A percentile compares a stretch with the other conserved stretches of the same genome.
Evolutionary conservation across 2,888 invertebrate species (phyloP).

Genomic region (Microctonus aethiopoides): DNA sequence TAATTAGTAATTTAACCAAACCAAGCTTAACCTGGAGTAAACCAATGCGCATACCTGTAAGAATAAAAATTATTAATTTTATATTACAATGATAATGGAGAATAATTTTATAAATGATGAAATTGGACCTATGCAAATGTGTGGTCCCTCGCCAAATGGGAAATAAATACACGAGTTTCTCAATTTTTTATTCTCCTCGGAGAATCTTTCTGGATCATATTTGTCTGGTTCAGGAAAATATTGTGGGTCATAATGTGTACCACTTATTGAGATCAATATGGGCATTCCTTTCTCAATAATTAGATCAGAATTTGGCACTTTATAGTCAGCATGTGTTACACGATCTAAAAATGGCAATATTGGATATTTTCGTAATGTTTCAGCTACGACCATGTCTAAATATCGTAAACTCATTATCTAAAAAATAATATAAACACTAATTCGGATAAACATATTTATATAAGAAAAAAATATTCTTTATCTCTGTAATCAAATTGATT

Average conservation of each 20-base stretch:
- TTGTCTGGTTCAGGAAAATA: slow-evolving; percentile 53
- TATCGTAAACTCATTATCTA: slow-evolving; percentile 36
- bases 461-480: too few species aligned
- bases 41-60: slow-evolving; percentile 56
- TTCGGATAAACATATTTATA: background rate
- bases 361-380: slow-evolving; percentile 65
- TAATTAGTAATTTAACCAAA: slow-evolving; percentile 47
- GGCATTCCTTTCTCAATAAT: slow-evolving; percentile 58
- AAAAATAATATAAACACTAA: too few species aligned
- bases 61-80: background rate
- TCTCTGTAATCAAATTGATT: too few species aligned
- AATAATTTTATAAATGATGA: background rate
- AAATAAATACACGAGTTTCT: slow-evolving; percentile 53
- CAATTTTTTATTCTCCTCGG: slow-evolving; percentile 56
- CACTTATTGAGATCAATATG: slow-evolving; percentile 57
- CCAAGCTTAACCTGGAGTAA: slow-evolving; percentile 55
- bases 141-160: slow-evolving; percentile 64
- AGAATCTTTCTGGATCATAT: too few species aligned
- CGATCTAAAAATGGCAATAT: slow-evolving; percentile 57
- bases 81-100: too few species aligned
- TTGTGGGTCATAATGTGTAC: slow-evolving; percentile 62
- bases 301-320: slow-evolving; percentile 50
- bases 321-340: slow-evolving; percentile 48
- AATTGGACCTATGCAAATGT: slow-evolving; percentile 59
- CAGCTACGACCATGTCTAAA: slow-evolving; percentile 37